Evolutionary conservation across 2,888 invertebrate genomes (phyloP), one percentile per base, ranked within the genome.

Genomic region (Mythimna ferrago): DNA sequence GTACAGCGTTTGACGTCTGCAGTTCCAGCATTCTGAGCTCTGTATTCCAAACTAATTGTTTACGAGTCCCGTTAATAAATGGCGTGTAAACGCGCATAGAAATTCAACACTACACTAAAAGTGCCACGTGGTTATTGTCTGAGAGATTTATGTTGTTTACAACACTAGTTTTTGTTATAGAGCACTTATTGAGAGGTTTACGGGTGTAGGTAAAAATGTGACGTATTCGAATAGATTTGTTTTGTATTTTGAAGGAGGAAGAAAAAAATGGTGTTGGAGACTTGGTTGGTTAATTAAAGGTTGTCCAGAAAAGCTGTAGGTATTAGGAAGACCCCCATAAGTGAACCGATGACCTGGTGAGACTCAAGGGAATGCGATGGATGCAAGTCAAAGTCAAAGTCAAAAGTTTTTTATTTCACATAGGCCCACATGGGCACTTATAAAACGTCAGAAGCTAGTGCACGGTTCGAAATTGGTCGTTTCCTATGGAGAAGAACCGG

Each of bases 91-190:
- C 77, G 73, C 63, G 63, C 62, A 76, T 84, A 51, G 60, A 67
- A 79, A 73, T 80, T 72, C 64, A 78, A 69, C 84, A 74, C 81
- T 72, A 70, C 9, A 58, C 67, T 76, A 71, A 78, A 81, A 84
- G 82, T 86, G 82, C 76, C 79, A 75, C 84, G 61, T 84, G 86
- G 82, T 84, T 84, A 84, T 84, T 84, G 86, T 86, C 82, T 56
- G 7, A 56, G 6, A 58, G 78, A 84, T 84, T 84, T 81, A 84
- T 79, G 44, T 19, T 84, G 82, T 84, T 84, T 76, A 84, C 82
- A 78, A 9, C 54, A 61, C 65, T 63, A 71, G 60, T 73, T 73
- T 83, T 73, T 81, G 76, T 63, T 80, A 57, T 14, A 32, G 21
- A 57, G 83, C 69, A 70, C 83, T 72, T 64, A 67, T 60, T 78